These are phyloP conservation scores for Capitulum mitella DNA, from an alignment of 2,888 invertebrate genomes.

Conservation along the genomic window DNA sequence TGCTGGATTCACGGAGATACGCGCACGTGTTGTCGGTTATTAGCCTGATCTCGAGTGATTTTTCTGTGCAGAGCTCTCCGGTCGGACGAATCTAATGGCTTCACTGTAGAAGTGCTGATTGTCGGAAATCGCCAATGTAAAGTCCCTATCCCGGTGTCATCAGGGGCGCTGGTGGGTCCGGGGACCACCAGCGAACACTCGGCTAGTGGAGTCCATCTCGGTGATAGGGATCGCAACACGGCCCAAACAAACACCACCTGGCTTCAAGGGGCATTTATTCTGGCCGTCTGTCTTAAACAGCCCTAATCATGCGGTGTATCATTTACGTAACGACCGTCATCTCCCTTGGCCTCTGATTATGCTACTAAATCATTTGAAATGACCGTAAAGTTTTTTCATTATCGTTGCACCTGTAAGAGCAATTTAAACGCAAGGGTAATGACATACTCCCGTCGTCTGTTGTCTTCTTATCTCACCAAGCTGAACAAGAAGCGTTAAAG, in stretches of 20 bases:
- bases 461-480: too few species aligned
- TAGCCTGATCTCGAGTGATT: too few species aligned
- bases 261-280: neutral
- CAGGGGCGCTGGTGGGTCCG: neutral
- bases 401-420: neutral
- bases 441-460: too few species aligned
- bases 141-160: too few species aligned
- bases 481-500: too few species aligned
- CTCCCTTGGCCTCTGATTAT: neutral
- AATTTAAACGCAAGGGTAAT: neutral
- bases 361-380: neutral
- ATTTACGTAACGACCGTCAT: neutral
- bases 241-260: neutral
- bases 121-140: too few species aligned
- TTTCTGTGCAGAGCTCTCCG: too few species aligned
- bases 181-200: neutral
- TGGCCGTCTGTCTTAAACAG: neutral
- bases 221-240: neutral
- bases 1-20: too few species aligned
- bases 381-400: neutral
- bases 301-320: neutral
- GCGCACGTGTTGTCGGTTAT: too few species aligned
- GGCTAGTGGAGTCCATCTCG: neutral
- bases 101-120: too few species aligned
- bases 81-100: too few species aligned